Conservation (phyloP, 2,113 vertebrate genomes). For the Gallinago jamesoni region DNA sequence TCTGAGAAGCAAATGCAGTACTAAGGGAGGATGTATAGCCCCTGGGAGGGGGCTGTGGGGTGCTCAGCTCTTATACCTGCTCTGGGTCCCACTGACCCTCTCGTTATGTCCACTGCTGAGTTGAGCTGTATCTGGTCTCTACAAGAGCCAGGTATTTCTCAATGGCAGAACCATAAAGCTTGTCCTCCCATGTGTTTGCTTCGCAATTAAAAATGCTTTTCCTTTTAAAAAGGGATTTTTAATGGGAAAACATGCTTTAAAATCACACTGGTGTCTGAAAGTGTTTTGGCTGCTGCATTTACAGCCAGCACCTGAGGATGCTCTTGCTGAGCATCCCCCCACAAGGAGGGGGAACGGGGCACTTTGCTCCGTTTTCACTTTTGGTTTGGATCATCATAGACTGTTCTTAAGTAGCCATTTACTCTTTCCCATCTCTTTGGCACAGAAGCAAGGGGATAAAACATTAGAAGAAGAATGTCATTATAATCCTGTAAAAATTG, state of each 20-base stretch:
- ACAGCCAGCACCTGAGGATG: neutral
- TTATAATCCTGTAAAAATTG: constrained; percentile 40
- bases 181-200: fast-evolving
- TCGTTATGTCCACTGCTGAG: neutral
- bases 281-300: neutral
- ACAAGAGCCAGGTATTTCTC: neutral
- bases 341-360: fast-evolving
- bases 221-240: neutral
- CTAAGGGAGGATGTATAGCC: neutral
- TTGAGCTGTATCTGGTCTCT: neutral
- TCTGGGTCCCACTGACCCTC: neutral
- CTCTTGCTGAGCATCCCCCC: neutral
- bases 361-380: neutral
- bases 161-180: neutral
- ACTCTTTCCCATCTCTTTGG: neutral
- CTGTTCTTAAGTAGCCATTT: neutral
- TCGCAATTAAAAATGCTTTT: neutral
- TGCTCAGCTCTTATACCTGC: neutral
- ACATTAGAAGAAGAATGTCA: neutral
- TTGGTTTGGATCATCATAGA: neutral
- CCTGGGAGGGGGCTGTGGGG: neutral
- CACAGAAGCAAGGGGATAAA: neutral
- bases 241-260: neutral
- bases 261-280: neutral
- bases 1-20: neutral